Base-by-base conservation (phyloP, 2,113 vertebrate species). In the Irena cyanogastra region DNA sequence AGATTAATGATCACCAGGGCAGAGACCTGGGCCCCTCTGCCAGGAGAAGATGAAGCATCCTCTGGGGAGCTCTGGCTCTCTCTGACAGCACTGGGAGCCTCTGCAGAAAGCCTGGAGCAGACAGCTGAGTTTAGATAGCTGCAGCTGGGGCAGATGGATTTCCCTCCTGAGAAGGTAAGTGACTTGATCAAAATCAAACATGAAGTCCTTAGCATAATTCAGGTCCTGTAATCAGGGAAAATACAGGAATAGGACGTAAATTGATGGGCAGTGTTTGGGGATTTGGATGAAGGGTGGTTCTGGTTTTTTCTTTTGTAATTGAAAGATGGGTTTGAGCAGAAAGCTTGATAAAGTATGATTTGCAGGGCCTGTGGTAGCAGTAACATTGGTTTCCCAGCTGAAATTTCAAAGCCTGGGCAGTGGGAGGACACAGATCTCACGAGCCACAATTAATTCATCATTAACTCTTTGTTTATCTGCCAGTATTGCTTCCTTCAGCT, bases 21-120 rank as follows among this genome's bases (percentile, higher is more conserved):
- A 86, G 7, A 90, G 96, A 87, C 76, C 86, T 63, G 72, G 24
- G 69, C 76, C 30, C 53, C 60, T 83, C 27, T 3, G 20, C 94
- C 88, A 86, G 88, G n/a, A 94, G 85, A 85, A 96, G 96, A 95
- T 89, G 89, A 71, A 97, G 93, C 72, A 91, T 69, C 77, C 94
- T 84, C 94, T 56, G 69, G 95, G 76, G 94, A 41, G 47, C 83
- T 93, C 71, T 44, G 42, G 45, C 35, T 81, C 45, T 69, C 59
- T 57, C 83, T 91, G 86, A 70, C 90, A 86, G 3, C 45, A 13
- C 54, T 1, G 1, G 33, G 44, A 94, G 56, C 59, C 85, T 79
- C 44, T 1, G 3, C 68, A 66, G 54, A 63, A 87, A 70, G 63
- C 86, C 37, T 26, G 60, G 80, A 49, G 21, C 37, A 87, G 86